Evolutionary conservation across 2,888 invertebrate genomes (phyloP), one percentile per base, ranked within the genome.

Genomic region (Atethmia centrago): DNA sequence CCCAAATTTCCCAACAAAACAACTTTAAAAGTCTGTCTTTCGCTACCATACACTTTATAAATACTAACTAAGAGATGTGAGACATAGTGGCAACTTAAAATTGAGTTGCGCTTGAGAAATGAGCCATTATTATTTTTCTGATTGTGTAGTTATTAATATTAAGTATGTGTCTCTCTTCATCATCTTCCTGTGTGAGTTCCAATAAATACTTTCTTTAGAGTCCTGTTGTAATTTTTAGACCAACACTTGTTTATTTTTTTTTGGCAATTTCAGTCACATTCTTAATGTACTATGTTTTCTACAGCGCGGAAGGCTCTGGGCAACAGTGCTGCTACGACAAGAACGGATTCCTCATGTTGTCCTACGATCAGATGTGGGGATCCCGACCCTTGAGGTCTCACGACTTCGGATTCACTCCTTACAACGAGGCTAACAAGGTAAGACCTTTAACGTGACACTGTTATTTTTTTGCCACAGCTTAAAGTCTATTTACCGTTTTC

Each of bases 251-350:
- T 36, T 36, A 3, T 36, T 36, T 0, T 36, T 31, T 66, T 28
- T 61, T n/a, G 28, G 3, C 14, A 9, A 14, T 66, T 21, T 59
- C 42, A 0, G 9, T 42, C 28, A 5, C 14, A 25, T 58, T 45
- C 4, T 49, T 36, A 36, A 45, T 61, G 14, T 58, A 36, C 19
- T 53, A 49, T 72, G 8, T 62, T 61, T 1, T 64, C 90, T 92
- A 63, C 88, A 99, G 99, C 79, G 93, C 98, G 74, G 98, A 99
- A 93, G 99, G 99, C 45, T 98, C 98, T 1, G 99, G 99, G 70
- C 99, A 99, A 91, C 99, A 99, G 91, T 99, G 99, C 89, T 99
- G 99, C 92, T 99, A 99, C 92, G 99, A 99, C 92, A 98, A 98
- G 90, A 98, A 98, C 87, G 98, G 98, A 3, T 98, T 97, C 93